Evolutionary conservation across 1,140 invertebrate genomes (phyloP), one percentile per base, ranked within the genome.

Genomic region (Drosophila auraria): DNA sequence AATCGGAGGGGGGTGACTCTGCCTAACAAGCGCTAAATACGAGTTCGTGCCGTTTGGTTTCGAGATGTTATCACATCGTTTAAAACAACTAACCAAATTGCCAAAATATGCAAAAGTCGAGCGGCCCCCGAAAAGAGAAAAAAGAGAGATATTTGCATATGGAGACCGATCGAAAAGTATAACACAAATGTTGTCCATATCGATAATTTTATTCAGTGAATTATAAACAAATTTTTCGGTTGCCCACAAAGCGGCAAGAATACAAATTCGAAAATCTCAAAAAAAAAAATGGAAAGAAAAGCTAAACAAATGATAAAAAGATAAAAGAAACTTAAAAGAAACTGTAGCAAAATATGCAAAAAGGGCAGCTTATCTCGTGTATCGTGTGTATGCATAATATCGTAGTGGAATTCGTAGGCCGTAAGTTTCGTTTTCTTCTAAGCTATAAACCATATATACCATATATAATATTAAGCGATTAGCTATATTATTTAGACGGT

Each of bases 71-170:
- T 90, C 86, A 90, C 86, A 90, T 90, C 86, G 86, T 90, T 90
- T 90, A 90, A 90, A 90, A 90, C 82, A 90, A 90, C 86, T 90
- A 90, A 86, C 86, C 72, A 90, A 90, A 90, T 86, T 65, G 82
- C 82, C 81, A 77, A 77, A 82, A 86, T 90, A 90, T 90, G 86
- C 81, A 70, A 89, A 89, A 73, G 54, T 51, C 65, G 51, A 80
- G 33, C 65, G 60, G 71, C 59, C 70, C 49, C 69, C 62, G 54
- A 54, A 23, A 56, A 56, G 15, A 36, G 33, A 36, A 56, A 33
- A 36, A 14, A 38, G 33, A 23, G n/a, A 17, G 27, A 33, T 2
- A 76, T 66, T 66, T 77, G 62, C 62, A 54, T 77, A 77, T 44
- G 15, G 40, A 17, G 38, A 71, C 33, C 53, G 33, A 69, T 36